Base-by-base conservation (phyloP, 2,888 invertebrate genomes). In the Bimastos eiseni region DNA sequence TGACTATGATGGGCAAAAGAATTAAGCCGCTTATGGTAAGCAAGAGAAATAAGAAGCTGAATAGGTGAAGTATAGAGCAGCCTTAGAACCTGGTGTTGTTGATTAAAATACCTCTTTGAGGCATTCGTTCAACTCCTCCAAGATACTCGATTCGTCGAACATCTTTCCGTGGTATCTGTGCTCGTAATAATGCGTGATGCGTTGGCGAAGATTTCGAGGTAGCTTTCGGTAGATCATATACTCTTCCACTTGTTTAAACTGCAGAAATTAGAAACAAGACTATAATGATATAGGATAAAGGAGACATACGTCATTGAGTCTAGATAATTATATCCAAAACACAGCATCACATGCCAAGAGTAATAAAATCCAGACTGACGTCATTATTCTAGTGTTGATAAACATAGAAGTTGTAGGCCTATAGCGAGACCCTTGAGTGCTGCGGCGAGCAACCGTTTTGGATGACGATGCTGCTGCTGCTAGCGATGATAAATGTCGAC, bases 191-290 rank as follows among this genome's bases (percentile, higher is more conserved):
- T 99, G 99, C 89, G 98, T 98, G 94, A 99, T 99, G 93, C 98
- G 96, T 95, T 98, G 98, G 91, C 99, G 97, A 97, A 99, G 97
- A 95, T 98, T 98, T 91, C 98, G 96, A 90, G 99, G 99, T 94
- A 99, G 96, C 95, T 99, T 99, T 92, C 99, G 96, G 95, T 99
- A 99, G 94, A 98, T 98, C 99, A 99, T 99, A 95, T 99, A 99
- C 96, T 99, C 99, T 95, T 99, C 99, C 92, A 99, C 99, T 97
- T 99, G 99, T 96, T 99, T 99, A 94, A 99, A 97, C 98, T 98
- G 92, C 33, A 90, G 8, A 34, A 24, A 49, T 49, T 49, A 49
- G 24, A 49, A 5, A 17, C 24, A 70, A 8, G 30, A 70, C 30
- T 70, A n/a, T 13, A 70, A 70, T 1, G 11, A n/a, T 13, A 2